These are phyloP conservation scores for Elegia similella DNA, from an alignment of 2,888 invertebrate species.

Conservation along the genomic window DNA sequence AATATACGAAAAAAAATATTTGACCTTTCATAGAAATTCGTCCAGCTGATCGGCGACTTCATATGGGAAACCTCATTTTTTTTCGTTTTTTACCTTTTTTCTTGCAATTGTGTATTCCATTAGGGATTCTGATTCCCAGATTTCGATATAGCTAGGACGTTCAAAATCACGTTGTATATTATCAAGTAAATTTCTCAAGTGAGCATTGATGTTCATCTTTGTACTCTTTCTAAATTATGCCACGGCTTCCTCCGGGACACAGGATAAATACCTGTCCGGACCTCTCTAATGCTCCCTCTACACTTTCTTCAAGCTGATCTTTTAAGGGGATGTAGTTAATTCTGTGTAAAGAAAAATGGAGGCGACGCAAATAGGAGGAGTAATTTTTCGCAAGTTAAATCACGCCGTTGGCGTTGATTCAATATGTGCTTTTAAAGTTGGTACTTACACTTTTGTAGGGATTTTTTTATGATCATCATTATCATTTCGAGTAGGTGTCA, in stretches of 20 bases:
- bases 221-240: background rate
- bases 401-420: background rate
- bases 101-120: no score
- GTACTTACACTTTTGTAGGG: background rate
- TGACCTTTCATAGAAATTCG: no score
- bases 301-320: conserved; percentile 13
- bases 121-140: no score
- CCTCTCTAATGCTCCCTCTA: conserved; percentile 14
- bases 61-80: no score
- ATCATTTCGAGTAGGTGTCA: no score
- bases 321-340: conserved; percentile 12
- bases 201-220: background rate
- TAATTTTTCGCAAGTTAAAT: background rate
- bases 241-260: background rate
- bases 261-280: conserved; percentile 13
- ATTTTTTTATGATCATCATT: no score
- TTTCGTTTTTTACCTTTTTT: no score
- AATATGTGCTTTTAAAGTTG: background rate
- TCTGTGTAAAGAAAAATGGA: conserved; percentile 10
- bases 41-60: no score
- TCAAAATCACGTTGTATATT: no score
- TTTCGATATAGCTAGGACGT: no score
- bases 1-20: no score
- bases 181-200: conserved; percentile 1
- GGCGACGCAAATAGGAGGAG: conserved; percentile 5